phyloP scores from a whole-genome alignment of 2,888 invertebrate species.

The Mimachlamys varia region DNA sequence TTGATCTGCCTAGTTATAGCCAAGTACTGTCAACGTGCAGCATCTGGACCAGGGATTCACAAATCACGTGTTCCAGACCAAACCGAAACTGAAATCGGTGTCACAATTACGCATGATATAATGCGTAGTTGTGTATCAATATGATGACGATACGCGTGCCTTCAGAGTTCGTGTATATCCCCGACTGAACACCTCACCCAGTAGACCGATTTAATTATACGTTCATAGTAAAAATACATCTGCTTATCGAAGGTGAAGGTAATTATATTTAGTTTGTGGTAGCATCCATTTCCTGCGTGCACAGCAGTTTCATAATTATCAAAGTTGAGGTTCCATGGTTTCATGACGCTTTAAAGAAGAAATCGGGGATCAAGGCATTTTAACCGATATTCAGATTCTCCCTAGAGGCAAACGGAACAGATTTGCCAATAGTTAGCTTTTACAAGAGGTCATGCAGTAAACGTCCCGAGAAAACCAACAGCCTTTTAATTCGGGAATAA shows the following conservation, averaged over 20 bases:
- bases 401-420: no score
- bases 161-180: not conserved
- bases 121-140: no score
- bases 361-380: not conserved
- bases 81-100: not conserved
- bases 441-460: no score
- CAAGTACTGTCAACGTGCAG: not conserved
- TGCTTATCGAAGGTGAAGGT: conserved; percentile 1
- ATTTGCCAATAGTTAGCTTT: no score
- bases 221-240: conserved; percentile 23
- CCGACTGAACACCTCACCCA: not conserved
- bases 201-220: not conserved
- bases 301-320: not conserved
- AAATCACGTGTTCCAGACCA: not conserved
- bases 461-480: no score
- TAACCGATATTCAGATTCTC: not conserved
- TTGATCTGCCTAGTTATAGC: not conserved
- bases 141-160: conserved; percentile 10
- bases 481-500: no score
- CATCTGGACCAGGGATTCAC: not conserved
- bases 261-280: not conserved
- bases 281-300: not conserved
- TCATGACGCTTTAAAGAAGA: not conserved
- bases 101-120: no score
- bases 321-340: not conserved